Percentiles rank a stretch among this genome's conserved stretches.
Conservation (phyloP, 1,140 invertebrate species). For the Drosophila tristis region DNA sequence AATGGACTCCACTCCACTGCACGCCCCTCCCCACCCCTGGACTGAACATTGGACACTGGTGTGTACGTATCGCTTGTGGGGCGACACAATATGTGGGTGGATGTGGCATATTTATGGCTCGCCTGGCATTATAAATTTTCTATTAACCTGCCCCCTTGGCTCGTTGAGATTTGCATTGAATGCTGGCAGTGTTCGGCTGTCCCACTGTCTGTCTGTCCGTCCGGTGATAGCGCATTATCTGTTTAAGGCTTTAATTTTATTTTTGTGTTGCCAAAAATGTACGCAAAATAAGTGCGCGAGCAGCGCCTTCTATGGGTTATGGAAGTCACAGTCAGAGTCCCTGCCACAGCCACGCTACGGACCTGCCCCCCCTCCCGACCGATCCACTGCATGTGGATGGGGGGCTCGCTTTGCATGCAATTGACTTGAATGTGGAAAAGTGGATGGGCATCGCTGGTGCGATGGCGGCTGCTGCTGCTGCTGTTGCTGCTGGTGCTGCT, state of each 20-base stretch:
- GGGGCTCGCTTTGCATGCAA: constrained; percentile 69
- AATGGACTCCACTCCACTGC: too few relatives aligned
- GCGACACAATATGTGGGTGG: constrained; percentile 49
- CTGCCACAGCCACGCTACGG: neutral
- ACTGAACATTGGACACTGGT: constrained; percentile 12
- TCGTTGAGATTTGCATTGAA: constrained; percentile 74
- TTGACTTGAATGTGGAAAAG: constrained; percentile 69
- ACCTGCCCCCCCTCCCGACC: neutral
- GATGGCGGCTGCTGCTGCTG: neutral
- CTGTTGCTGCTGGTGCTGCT: neutral
- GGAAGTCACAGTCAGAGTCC: neutral
- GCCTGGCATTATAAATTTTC: constrained; percentile 78
- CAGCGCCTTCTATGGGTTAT: constrained; percentile 66
- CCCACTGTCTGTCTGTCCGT: constrained; percentile 8
- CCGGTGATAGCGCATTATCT: constrained; percentile 75
- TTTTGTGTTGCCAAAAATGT: constrained; percentile 69
- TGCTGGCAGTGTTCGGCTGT: constrained; percentile 27
- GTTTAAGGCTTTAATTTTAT: constrained; percentile 82
- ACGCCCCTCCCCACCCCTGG: neutral
- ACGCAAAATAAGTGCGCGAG: constrained; percentile 75
- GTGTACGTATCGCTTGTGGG: too few relatives aligned
- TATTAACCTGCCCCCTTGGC: constrained; percentile 61
- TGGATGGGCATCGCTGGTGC: neutral
- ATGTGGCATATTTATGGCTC: constrained; percentile 73
- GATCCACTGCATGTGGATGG: too few relatives aligned